Evolutionary conservation across 2,888 invertebrate species (phyloP).

Genomic region (Oscheius onirici): DNA sequence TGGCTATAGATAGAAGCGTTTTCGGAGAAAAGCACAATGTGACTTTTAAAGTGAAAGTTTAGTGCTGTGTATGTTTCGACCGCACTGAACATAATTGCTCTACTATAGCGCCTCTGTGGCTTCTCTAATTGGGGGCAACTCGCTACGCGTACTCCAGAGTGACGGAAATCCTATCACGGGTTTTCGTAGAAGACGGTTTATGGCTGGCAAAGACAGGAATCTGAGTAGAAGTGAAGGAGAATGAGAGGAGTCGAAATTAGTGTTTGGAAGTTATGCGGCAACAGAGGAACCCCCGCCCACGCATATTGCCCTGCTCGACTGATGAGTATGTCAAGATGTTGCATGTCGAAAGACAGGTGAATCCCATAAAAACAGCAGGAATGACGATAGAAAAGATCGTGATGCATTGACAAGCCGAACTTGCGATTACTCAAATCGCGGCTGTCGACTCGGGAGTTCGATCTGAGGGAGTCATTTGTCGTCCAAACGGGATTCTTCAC

Average conservation of each 20-base stretch:
- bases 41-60: neutral
- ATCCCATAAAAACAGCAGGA: neutral
- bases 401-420: constrained; percentile 22
- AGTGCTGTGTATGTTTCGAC: constrained; percentile 17
- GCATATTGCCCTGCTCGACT: constrained; percentile 1
- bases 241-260: neutral
- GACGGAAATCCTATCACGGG: too few relatives aligned
- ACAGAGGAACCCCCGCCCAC: neutral
- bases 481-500: constrained; percentile 14
- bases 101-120: constrained; percentile 24
- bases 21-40: neutral
- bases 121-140: constrained; percentile 26
- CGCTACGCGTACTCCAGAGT: constrained; percentile 6
- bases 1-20: neutral
- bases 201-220: too few relatives aligned
- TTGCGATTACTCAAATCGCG: constrained; percentile 29
- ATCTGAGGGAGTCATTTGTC: constrained; percentile 31
- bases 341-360: constrained; percentile 10
- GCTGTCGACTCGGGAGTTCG: constrained; percentile 31
- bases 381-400: constrained; percentile 13
- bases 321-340: neutral
- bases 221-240: neutral
- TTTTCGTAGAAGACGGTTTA: too few relatives aligned
- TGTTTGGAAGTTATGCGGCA: neutral
- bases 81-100: constrained; percentile 25